These are phyloP conservation scores for Ephestia elutella DNA, from an alignment of 1,140 invertebrate genomes.

Conservation along the genomic window DNA sequence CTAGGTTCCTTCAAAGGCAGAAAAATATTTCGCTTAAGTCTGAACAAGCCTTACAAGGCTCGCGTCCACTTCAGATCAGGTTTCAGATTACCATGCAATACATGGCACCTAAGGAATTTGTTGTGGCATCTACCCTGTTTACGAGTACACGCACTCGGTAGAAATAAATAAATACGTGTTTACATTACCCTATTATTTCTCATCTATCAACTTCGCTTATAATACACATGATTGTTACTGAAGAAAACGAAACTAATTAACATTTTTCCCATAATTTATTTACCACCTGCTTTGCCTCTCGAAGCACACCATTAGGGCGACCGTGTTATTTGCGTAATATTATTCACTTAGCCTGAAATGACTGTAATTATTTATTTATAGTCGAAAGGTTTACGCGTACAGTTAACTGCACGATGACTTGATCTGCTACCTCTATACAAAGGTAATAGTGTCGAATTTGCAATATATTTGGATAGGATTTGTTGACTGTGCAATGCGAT, in stretches of 20 bases:
- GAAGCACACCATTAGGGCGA: background rate
- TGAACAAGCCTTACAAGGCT: slow-evolving; percentile 5
- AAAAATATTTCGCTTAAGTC: background rate
- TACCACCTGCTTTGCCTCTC: background rate
- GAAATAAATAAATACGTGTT: background rate
- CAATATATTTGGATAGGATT: too few species aligned
- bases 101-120: slow-evolving; percentile 41
- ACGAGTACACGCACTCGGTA: background rate
- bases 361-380: background rate
- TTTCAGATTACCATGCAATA: slow-evolving; percentile 37
- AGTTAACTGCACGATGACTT: too few species aligned
- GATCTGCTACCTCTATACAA: too few species aligned
- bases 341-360: background rate
- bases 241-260: background rate
- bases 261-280: background rate
- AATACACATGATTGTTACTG: too few species aligned
- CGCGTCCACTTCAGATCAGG: slow-evolving; percentile 25
- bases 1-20: too few species aligned
- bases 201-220: too few species aligned
- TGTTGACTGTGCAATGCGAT: background rate
- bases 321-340: background rate
- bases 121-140: slow-evolving; percentile 23
- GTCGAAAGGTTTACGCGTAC: background rate
- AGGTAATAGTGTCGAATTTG: too few species aligned
- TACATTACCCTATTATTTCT: background rate